Conservation (phyloP, 1,140 invertebrate species). For the Pseudomyrmex flavicornis region DNA sequence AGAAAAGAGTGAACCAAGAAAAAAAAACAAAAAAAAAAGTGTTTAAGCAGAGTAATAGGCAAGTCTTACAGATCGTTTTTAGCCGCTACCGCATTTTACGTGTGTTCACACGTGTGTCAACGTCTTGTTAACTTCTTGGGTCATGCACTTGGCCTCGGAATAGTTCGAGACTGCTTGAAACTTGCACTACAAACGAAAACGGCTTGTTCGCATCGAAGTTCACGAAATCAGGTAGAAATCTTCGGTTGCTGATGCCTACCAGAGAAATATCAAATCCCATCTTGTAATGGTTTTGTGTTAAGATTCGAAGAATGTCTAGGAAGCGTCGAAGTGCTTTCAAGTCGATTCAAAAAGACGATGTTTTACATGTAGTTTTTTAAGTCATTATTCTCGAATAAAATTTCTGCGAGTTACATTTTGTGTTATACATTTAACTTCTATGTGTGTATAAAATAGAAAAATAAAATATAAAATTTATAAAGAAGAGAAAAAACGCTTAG, state of each 20-base stretch:
- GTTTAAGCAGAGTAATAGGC: conserved; percentile 14
- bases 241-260: conserved; percentile 52
- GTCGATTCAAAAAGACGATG: not conserved
- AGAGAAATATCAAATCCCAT: conserved; percentile 18
- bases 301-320: conserved; percentile 12
- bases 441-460: too few relatives aligned
- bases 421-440: not conserved
- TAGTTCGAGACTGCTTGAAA: conserved; percentile 22
- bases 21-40: not conserved
- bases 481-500: not conserved
- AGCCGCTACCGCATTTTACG: conserved; percentile 3
- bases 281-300: conserved; percentile 10
- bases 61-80: conserved; percentile 28
- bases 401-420: not conserved
- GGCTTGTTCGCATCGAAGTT: conserved; percentile 55
- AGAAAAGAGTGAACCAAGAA: not conserved
- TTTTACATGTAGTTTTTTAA: not conserved
- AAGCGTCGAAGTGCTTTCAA: conserved; percentile 33
- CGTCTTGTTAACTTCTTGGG: conserved; percentile 31
- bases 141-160: conserved; percentile 23
- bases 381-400: not conserved
- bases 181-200: conserved; percentile 43
- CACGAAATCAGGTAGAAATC: conserved; percentile 42
- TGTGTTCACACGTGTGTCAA: not conserved
- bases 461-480: not conserved